Evolutionary conservation across 2,113 vertebrate genomes (phyloP).

Genomic region (Muntiacus muntjak): DNA sequence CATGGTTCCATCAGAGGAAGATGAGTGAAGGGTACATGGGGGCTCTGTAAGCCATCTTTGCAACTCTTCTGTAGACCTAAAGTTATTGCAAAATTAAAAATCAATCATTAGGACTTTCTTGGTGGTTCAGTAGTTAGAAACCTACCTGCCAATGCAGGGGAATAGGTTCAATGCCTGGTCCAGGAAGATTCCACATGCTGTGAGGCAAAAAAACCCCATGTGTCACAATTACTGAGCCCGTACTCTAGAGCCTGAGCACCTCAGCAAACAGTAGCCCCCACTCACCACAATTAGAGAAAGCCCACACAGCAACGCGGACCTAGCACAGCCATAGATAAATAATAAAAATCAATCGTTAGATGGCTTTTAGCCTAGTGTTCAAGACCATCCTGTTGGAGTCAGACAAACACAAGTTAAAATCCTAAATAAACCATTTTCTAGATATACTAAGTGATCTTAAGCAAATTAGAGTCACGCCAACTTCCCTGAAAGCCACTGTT

Average conservation of each 20-base stretch:
- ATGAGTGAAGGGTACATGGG: background rate
- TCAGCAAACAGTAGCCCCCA: background rate
- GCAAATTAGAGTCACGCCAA: background rate
- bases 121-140: background rate
- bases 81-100: background rate
- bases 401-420: background rate
- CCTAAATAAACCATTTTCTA: background rate
- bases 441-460: background rate
- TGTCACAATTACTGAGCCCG: background rate
- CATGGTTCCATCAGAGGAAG: background rate
- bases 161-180: background rate
- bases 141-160: background rate
- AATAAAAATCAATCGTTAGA: background rate
- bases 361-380: background rate
- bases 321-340: background rate
- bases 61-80: background rate
- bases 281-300: background rate
- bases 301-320: background rate
- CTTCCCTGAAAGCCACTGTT: background rate
- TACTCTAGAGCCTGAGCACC: background rate
- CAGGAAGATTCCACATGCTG: background rate
- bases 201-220: background rate
- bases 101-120: background rate
- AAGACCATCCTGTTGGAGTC: background rate
- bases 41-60: background rate